Conservation (phyloP, 2,113 vertebrate species). For the Rhinolophus sinicus region DNA sequence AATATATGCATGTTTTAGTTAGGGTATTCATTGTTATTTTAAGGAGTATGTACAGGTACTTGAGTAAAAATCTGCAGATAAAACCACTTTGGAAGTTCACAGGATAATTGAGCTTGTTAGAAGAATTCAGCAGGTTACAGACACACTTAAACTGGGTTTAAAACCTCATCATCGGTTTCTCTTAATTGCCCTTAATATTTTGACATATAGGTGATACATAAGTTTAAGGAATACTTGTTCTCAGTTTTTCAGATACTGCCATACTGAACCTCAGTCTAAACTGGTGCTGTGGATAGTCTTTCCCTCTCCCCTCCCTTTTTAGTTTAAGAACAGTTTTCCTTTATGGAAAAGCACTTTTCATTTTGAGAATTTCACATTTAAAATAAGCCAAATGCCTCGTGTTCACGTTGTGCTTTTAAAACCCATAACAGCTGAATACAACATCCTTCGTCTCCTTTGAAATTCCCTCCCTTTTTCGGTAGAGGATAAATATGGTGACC, state of each 20-base stretch:
- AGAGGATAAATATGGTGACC: conserved; percentile 52
- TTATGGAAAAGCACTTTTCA: conserved; percentile 53
- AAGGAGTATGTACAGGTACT: not conserved
- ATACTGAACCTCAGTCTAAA: conserved; percentile 80
- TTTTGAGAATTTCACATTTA: conserved; percentile 72
- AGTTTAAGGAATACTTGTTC: conserved; percentile 46
- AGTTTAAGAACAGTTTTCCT: conserved; percentile 71
- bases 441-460: not conserved
- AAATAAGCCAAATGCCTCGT: conserved; percentile 71
- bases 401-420: conserved; percentile 77
- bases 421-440: conserved; percentile 7
- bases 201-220: conserved; percentile 67
- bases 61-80: not conserved
- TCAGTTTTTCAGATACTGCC: conserved; percentile 76
- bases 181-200: conserved; percentile 66
- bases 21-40: not conserved
- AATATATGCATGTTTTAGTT: not conserved
- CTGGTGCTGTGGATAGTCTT: conserved; percentile 81
- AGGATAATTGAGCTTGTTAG: conserved; percentile 63
- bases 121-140: conserved; percentile 39
- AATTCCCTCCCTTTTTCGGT: conserved; percentile 35
- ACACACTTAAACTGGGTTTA: conserved; percentile 45
- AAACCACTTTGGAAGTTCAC: conserved; percentile 58
- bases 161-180: conserved; percentile 59
- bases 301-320: not conserved